Evolutionary conservation across 2,113 vertebrate genomes (phyloP).

Genomic region (Alosa alosa): DNA sequence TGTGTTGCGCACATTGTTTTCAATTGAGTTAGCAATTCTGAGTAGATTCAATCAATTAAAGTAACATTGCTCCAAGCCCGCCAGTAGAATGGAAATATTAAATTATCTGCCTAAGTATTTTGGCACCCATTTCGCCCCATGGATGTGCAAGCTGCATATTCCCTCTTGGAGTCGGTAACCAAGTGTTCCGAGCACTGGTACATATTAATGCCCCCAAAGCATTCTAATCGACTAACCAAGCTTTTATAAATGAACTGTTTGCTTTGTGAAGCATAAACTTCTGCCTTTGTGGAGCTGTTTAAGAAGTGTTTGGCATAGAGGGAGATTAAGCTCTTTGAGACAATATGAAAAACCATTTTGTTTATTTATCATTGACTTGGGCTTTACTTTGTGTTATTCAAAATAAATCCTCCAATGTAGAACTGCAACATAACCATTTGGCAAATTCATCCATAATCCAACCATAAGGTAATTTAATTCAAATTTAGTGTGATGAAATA

Average conservation of each 20-base stretch:
- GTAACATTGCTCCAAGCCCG: slow-evolving; percentile 57
- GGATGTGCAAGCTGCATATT: slow-evolving; percentile 36
- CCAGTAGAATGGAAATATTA: slow-evolving; percentile 65
- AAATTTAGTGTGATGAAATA: background rate
- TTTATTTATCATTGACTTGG: background rate
- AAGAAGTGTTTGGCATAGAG: background rate
- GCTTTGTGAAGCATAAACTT: background rate
- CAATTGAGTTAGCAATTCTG: slow-evolving; percentile 63
- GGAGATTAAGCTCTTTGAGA: background rate
- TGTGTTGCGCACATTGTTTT: slow-evolving; percentile 63
- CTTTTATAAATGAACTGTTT: slow-evolving; percentile 36
- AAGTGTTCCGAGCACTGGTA: slow-evolving; percentile 46
- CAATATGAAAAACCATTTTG: background rate
- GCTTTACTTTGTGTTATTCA: background rate
- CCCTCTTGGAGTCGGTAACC: slow-evolving; percentile 31
- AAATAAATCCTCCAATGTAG: background rate
- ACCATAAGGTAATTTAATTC: background rate
- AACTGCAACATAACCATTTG: background rate
- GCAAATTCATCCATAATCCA: background rate
- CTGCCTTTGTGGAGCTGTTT: background rate
- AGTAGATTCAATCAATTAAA: slow-evolving; percentile 68
- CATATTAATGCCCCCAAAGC: slow-evolving; percentile 58
- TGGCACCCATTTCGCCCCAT: slow-evolving; percentile 51
- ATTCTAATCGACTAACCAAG: slow-evolving; percentile 64
- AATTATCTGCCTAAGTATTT: slow-evolving; percentile 63